Percentiles rank a stretch among this genome's conserved stretches.
Conservation (phyloP, 2,797 vertebrate species). For the Poeciliopsis turneri region DNA sequence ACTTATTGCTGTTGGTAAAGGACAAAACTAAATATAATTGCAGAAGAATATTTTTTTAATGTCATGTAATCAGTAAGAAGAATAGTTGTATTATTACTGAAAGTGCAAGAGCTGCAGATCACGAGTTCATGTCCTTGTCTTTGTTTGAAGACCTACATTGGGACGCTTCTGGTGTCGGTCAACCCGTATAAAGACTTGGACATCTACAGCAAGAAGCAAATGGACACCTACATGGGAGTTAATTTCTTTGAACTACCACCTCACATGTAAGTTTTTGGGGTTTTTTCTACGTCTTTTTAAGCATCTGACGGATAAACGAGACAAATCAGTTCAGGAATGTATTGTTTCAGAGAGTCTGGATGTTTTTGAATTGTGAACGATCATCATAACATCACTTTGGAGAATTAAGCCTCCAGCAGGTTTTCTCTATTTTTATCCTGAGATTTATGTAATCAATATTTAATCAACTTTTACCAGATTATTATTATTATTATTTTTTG, state of each 20-base stretch:
- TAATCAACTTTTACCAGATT: background rate
- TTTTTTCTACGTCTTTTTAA: background rate
- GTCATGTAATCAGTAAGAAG: constrained; percentile 17
- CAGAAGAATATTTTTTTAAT: constrained; percentile 3
- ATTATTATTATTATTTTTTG: background rate
- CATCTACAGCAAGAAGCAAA: constrained; percentile 90
- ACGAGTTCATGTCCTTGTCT: constrained; percentile 37
- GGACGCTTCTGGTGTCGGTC: constrained; percentile 93
- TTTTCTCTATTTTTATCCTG: background rate
- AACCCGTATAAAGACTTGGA: constrained; percentile 95
- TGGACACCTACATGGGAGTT: constrained; percentile 94
- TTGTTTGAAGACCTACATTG: constrained; percentile 90
- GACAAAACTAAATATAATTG: constrained; percentile 50
- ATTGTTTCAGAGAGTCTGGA: background rate
- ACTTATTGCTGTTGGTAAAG: constrained; percentile 60
- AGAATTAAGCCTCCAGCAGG: background rate
- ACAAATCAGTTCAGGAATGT: background rate
- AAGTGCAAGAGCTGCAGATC: constrained; percentile 32
- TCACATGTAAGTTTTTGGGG: constrained; percentile 86
- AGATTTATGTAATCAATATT: background rate
- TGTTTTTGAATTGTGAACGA: background rate
- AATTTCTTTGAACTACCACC: constrained; percentile 97
- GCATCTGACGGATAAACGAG: background rate
- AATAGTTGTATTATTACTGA: constrained; percentile 19
- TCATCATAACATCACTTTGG: background rate